These are phyloP conservation scores for Tragulus kanchil DNA, from an alignment of 2,113 vertebrate species.

Conservation along the genomic window DNA sequence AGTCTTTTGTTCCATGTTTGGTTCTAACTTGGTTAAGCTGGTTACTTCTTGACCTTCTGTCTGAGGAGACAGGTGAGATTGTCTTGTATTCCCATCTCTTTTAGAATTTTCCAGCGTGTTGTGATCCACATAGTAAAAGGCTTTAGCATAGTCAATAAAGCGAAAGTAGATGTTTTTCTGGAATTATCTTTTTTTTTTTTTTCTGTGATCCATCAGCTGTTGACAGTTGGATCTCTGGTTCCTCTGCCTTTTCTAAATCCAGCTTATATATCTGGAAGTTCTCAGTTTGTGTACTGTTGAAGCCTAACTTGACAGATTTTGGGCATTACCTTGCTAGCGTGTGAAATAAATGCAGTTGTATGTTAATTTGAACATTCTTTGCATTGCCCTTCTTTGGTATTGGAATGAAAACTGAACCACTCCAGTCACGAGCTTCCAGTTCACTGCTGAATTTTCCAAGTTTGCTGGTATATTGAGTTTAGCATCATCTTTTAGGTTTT, in stretches of 20 bases:
- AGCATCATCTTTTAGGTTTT: neutral
- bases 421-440: neutral
- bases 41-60: neutral
- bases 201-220: neutral
- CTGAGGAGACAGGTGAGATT: neutral
- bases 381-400: neutral
- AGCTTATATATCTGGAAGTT: neutral
- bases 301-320: neutral
- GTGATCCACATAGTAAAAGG: neutral
- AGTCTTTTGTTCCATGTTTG: neutral
- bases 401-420: neutral
- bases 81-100: neutral
- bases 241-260: neutral
- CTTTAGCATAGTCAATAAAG: neutral
- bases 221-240: neutral
- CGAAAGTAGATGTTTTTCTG: neutral
- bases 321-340: neutral
- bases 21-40: neutral
- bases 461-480: neutral
- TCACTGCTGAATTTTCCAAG: neutral
- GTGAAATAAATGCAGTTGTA: neutral
- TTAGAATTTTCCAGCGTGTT: neutral
- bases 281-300: neutral
- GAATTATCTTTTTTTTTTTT: neutral
- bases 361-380: neutral